These are phyloP conservation scores for Rousettus leschenaultii DNA, from an alignment of 2,113 vertebrate species.

Conservation along the genomic window DNA sequence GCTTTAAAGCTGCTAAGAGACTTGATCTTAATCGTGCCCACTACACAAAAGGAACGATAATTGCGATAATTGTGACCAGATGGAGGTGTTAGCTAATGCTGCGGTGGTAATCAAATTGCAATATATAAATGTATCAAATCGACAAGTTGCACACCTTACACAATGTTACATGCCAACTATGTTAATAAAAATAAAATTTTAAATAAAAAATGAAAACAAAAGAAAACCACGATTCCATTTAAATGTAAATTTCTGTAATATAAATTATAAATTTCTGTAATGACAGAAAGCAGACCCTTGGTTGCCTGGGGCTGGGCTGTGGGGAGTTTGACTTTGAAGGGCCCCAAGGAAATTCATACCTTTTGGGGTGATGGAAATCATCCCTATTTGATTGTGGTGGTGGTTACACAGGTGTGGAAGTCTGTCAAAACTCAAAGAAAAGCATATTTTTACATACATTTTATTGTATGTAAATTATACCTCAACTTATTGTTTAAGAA, in stretches of 20 bases:
- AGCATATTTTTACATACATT: neutral
- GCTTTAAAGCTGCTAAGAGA: neutral
- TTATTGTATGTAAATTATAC: neutral
- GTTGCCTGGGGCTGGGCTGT: neutral
- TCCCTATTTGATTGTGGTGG: neutral
- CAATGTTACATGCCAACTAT: neutral
- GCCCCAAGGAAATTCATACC: neutral
- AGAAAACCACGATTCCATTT: neutral
- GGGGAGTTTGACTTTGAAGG: neutral
- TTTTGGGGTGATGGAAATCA: neutral
- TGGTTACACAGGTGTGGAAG: neutral
- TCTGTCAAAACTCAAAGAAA: neutral
- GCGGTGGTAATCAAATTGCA: neutral
- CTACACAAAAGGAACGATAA: neutral
- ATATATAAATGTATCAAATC: neutral
- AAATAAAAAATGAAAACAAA: neutral
- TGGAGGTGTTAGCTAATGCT: neutral
- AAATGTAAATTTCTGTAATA: neutral
- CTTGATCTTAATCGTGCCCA: neutral
- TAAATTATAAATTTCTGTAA: neutral
- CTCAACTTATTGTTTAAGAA: neutral
- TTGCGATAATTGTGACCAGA: too few species aligned
- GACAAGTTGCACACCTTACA: neutral
- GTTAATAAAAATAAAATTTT: neutral
- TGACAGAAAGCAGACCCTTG: neutral